Evolutionary conservation across 2,113 vertebrate genomes (phyloP).

Genomic region (Xenopus borealis): DNA sequence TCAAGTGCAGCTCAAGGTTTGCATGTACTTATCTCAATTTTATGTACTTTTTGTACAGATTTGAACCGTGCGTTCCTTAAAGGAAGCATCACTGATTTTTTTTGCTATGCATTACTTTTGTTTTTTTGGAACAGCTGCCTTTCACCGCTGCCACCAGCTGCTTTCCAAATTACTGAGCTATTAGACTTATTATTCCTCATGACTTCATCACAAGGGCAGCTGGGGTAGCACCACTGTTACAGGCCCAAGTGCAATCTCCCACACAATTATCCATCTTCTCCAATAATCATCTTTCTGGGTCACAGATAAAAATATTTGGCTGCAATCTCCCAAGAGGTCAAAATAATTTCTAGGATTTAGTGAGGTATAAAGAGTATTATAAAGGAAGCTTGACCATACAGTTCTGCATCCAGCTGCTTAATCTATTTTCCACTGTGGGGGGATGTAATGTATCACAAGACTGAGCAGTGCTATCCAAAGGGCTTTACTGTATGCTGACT

Average conservation of each 20-base stretch:
- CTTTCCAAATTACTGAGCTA: slow-evolving; percentile 65
- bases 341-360: slow-evolving; percentile 37
- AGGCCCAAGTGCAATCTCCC: background rate
- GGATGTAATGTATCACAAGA: background rate
- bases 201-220: slow-evolving; percentile 56
- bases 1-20: background rate
- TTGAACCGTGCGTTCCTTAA: slow-evolving; percentile 6
- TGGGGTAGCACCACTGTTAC: slow-evolving; percentile 48
- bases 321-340: slow-evolving; percentile 25
- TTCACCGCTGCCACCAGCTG: slow-evolving; percentile 60
- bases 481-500: no score
- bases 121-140: slow-evolving; percentile 62
- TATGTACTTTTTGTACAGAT: background rate
- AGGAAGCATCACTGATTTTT: slow-evolving; percentile 43
- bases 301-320: slow-evolving; percentile 32
- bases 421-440: background rate
- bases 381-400: slow-evolving; percentile 12
- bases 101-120: slow-evolving; percentile 50
- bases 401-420: slow-evolving; percentile 21
- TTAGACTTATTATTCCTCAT: slow-evolving; percentile 67
- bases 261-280: slow-evolving; percentile 26
- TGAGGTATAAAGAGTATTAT: slow-evolving; percentile 19
- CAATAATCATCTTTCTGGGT: slow-evolving; percentile 25
- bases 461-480: background rate
- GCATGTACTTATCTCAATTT: background rate